These are phyloP conservation scores for Himalopsyche phryganea DNA, from an alignment of 1,140 invertebrate species.

Conservation along the genomic window DNA sequence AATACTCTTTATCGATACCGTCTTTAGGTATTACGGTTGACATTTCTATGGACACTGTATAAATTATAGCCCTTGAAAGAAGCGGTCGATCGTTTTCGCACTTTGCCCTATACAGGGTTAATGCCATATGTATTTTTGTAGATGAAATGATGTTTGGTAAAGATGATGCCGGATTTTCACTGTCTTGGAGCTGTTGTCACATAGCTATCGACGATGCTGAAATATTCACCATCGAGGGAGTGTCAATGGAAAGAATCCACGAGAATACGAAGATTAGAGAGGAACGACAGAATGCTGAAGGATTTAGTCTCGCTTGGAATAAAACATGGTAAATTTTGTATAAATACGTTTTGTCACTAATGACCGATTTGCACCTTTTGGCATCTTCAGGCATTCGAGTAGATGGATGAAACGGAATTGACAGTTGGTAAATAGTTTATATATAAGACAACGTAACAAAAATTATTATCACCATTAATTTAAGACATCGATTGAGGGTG, in stretches of 20 bases:
- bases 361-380: too few species aligned
- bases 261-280: constrained; percentile 61
- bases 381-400: not conserved
- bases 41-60: too few species aligned
- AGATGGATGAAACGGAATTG: not conserved
- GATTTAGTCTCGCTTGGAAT: constrained; percentile 67
- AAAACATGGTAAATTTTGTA: constrained; percentile 59
- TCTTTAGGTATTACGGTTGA: too few species aligned
- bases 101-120: too few species aligned
- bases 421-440: not conserved
- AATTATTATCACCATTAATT: too few species aligned
- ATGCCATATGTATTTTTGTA: constrained; percentile 5
- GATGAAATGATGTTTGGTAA: constrained; percentile 28
- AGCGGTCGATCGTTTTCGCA: too few species aligned
- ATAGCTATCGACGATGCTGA: constrained; percentile 72
- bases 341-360: too few species aligned
- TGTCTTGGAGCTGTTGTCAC: constrained; percentile 43
- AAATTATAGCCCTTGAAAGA: too few species aligned
- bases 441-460: not conserved
- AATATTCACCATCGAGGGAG: constrained; percentile 71
- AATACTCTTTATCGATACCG: too few species aligned
- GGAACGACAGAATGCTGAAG: constrained; percentile 70
- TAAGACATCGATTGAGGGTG: too few species aligned
- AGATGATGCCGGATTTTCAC: constrained; percentile 38
- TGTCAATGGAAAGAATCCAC: constrained; percentile 56